A percentile compares a stretch with the other conserved stretches of the same genome.
phyloP scores from a whole-genome alignment of 23 tunicate genomes.

The Ciona savignyi region DNA sequence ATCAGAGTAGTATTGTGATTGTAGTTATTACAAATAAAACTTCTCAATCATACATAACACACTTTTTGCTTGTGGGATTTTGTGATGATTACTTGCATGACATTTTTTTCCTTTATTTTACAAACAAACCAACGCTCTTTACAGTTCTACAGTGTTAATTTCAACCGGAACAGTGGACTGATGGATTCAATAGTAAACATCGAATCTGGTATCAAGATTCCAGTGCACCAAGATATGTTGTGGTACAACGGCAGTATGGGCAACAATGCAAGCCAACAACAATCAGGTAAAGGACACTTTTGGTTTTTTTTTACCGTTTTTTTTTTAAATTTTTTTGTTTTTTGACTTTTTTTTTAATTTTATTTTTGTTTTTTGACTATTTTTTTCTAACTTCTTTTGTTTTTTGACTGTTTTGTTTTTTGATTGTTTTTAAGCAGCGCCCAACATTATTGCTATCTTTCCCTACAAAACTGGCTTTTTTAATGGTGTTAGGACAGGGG shows the following conservation, averaged over 20 bases:
- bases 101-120: too few species aligned
- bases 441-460: neutral
- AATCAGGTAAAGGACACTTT: slow-evolving; percentile 29
- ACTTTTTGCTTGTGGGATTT: too few species aligned
- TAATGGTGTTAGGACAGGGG: too few species aligned
- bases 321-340: too few species aligned
- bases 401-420: neutral
- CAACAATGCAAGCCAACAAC: slow-evolving; percentile 36
- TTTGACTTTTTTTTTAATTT: too few species aligned
- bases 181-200: slow-evolving; percentile 45
- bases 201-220: slow-evolving; percentile 15
- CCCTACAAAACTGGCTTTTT: neutral
- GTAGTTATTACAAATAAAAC: too few species aligned
- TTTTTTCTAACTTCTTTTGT: neutral
- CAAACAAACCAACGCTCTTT: too few species aligned
- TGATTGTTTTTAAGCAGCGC: neutral
- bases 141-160: slow-evolving; percentile 67
- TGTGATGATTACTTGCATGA: too few species aligned
- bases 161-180: slow-evolving; percentile 57
- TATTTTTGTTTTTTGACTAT: neutral
- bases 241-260: slow-evolving; percentile 91
- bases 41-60: too few species aligned
- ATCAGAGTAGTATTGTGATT: too few species aligned
- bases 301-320: too few species aligned
- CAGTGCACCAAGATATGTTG: slow-evolving; percentile 45